Base-by-base conservation (phyloP, 2,113 vertebrate genomes). In the Ciconia boyciana region DNA sequence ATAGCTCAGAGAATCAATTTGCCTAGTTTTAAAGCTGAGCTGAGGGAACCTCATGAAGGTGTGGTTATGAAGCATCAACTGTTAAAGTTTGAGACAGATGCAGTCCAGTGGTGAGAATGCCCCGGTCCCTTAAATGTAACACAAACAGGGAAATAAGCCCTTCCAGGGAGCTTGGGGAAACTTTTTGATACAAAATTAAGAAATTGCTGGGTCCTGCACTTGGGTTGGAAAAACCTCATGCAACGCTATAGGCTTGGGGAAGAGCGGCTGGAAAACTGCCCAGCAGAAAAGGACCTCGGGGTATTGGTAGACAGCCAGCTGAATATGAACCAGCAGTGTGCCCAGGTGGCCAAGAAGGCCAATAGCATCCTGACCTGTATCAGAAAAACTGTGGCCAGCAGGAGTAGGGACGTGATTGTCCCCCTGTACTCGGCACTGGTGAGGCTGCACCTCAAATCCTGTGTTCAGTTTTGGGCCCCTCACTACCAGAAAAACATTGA, bases 61-160 rank as follows among this genome's bases (percentile, higher is more conserved):
- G 20, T 24, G 49, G 13, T 46, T 78, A 8, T 58, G 46, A 61
- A 75, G 32, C 36, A 77, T 13, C 9, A 8, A 6, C 68, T 57
- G 6, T 26, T 66, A 8, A 74, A 72, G 16, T 43, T 21, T 87
- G 28, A 81, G 28, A 26, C 3, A 54, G 11, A 29, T 10, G 24
- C 3, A 70, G 14, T 36, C 5, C 31, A 0, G 0, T 26, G 29
- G 7, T 66, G 5, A 87, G 20, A 78, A 41, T 31, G 19, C 2
- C 12, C 6, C 2, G 1, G 28, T 41, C 11, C 13, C 34, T 87
- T 10, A 44, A 57, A 24, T 11, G 7, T 82, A 84, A 28, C 34
- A 62, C 5, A 32, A 70, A 12, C 2, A 31, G 11, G 28, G 12
- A 76, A 61, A 74, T 31, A 1, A 72, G 39, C 5, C 20, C 6